Conservation (phyloP, 2,888 invertebrate species). For the Polietes domitor region DNA sequence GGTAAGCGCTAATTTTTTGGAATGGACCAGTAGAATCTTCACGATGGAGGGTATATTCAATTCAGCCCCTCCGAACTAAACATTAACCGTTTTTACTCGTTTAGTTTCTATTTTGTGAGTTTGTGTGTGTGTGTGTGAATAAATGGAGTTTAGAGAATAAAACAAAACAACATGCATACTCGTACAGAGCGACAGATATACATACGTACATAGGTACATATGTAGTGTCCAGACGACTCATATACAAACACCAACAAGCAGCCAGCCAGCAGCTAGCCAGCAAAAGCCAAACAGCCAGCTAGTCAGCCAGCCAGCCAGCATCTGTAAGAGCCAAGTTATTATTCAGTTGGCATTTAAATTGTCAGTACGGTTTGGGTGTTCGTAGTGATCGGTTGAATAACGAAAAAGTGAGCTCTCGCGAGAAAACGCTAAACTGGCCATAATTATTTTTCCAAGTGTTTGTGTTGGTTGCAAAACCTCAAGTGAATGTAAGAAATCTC, state of each 20-base stretch:
- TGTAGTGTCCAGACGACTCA: conserved; percentile 61
- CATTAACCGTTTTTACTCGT: neutral
- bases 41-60: neutral
- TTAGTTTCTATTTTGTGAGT: neutral
- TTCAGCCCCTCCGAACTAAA: neutral
- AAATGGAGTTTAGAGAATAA: conserved; percentile 58
- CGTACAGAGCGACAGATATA: neutral
- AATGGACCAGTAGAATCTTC: no score
- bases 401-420: conserved; percentile 54
- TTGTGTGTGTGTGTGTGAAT: conserved; percentile 43
- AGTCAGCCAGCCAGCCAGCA: conserved; percentile 60
- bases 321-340: conserved; percentile 70
- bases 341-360: conserved; percentile 65
- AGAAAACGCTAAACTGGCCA: conserved; percentile 21
- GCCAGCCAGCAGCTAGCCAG: conserved; percentile 45
- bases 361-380: conserved; percentile 78
- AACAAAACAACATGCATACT: conserved; percentile 49
- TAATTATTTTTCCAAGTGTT: conserved; percentile 34
- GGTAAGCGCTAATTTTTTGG: no score
- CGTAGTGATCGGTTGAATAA: conserved; percentile 75
- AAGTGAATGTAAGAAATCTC: conserved; percentile 57
- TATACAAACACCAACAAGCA: conserved; percentile 18
- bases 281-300: conserved; percentile 45
- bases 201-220: conserved; percentile 3
- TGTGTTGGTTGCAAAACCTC: conserved; percentile 49